Percentiles rank a stretch among this genome's conserved stretches.
Evolutionary conservation across 2,888 invertebrate genomes (phyloP).

Genomic region (Tanytarsus gracilentus): DNA sequence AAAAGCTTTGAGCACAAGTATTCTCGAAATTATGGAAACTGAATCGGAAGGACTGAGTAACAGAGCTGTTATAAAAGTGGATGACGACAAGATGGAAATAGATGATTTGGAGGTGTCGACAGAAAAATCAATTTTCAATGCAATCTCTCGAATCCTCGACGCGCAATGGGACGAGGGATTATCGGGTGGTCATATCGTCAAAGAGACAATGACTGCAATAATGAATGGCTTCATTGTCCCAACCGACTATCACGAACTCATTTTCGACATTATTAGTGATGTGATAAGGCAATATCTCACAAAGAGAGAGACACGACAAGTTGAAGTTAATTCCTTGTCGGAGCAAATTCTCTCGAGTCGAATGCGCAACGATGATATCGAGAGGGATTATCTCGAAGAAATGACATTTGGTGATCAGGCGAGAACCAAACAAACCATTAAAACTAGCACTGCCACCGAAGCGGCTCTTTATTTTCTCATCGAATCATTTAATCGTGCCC

Average conservation of each 20-base stretch:
- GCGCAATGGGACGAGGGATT: constrained; percentile 60
- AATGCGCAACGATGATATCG: constrained; percentile 22
- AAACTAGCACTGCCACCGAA: constrained; percentile 34
- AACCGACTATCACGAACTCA: constrained; percentile 46
- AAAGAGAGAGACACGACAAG: constrained; percentile 38
- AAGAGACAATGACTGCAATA: constrained; percentile 48
- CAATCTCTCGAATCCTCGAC: constrained; percentile 60
- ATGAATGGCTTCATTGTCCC: constrained; percentile 47
- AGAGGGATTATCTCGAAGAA: constrained; percentile 27
- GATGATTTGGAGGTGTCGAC: neutral
- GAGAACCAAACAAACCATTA: constrained; percentile 32
- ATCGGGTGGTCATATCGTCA: constrained; percentile 50
- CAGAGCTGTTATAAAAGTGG: neutral
- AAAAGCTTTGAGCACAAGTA: neutral
- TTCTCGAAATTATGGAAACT: neutral
- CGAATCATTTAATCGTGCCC: constrained; percentile 38
- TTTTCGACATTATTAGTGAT: constrained; percentile 59
- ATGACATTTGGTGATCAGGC: constrained; percentile 32
- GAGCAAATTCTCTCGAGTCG: constrained; percentile 10
- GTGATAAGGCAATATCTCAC: constrained; percentile 50
- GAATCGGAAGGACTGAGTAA: constrained; percentile 1
- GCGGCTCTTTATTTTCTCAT: constrained; percentile 38
- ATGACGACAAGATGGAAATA: constrained; percentile 5
- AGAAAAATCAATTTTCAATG: constrained; percentile 32
- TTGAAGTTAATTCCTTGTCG: constrained; percentile 11